Base-by-base conservation (phyloP, 1,140 invertebrate genomes). In the Drosophila cardini region DNA sequence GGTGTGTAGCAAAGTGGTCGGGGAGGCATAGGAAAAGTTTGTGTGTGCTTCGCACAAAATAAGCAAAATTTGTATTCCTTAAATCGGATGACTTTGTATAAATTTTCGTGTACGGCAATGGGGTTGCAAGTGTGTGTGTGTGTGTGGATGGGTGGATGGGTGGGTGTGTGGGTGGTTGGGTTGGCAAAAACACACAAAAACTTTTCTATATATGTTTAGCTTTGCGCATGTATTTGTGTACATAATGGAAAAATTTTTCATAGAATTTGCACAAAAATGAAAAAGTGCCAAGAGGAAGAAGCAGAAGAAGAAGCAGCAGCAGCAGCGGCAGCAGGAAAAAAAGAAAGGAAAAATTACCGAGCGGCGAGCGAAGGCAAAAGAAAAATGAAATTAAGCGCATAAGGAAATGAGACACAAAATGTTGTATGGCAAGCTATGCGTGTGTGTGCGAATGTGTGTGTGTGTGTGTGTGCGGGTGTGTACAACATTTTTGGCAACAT, bases 31-130 rank as follows among this genome's bases (percentile, higher is more conserved):
- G 34, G 30, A 56, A 67, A 72, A 72, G 56, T 63, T 46, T 75
- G 61, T 79, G 72, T 79, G 76, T 83, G 69, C 52, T 72, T 60
- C 73, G 62, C 73, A 77, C 45, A 87, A 89, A 89, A 89, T 89
- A 89, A 87, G 87, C 83, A 80, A 87, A 90, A 90, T 87, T 90
- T 90, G 90, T 91, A 91, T 91, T 90, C 90, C 90, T 91, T 91
- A 91, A 91, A 91, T 90, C 90, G 86, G 90, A 91, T 91, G 90
- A 91, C 90, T 91, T 91, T 91, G 90, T 91, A 91, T 91, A 91
- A 91, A 87, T 87, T 91, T 91, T 81, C 76, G 84, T 89, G 84
- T 89, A 80, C 80, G 77, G 83, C 84, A 89, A 87, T 89, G 84
- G 84, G 84, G 80, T 86, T 86, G 76, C 81, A 69, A 72, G 60